Conservation (phyloP, 2,113 vertebrate species). For the Redunca redunca region DNA sequence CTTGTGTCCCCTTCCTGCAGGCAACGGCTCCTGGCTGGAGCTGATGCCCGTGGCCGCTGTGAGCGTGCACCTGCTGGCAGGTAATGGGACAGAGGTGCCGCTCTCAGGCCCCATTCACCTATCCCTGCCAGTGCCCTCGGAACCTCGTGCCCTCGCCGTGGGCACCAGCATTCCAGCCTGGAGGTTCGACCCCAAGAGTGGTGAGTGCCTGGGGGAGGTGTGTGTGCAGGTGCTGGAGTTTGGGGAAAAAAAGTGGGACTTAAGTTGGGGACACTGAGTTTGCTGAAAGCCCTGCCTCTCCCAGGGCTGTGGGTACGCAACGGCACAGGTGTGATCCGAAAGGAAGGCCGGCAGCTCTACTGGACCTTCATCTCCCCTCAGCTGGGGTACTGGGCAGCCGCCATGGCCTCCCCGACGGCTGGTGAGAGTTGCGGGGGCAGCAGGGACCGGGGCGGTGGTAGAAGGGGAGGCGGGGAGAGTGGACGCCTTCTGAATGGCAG, state of each 20-base stretch:
- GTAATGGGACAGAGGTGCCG: constrained; percentile 83
- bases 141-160: constrained; percentile 78
- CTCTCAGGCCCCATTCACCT: constrained; percentile 88
- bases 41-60: constrained; percentile 87
- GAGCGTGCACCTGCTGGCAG: constrained; percentile 88
- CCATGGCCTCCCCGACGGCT: constrained; percentile 88
- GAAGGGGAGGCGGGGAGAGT: background rate
- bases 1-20: constrained; percentile 45
- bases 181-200: constrained; percentile 89
- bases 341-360: constrained; percentile 87
- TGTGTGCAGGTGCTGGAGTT: background rate
- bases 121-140: constrained; percentile 87
- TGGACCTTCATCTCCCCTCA: constrained; percentile 90
- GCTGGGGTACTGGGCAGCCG: constrained; percentile 94
- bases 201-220: constrained; percentile 71
- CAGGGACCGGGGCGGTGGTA: fast-evolving
- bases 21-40: constrained; percentile 88
- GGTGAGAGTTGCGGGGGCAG: constrained; percentile 64
- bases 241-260: background rate
- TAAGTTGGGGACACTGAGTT: background rate
- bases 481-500: background rate
- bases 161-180: constrained; percentile 89
- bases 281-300: background rate
- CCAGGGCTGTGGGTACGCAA: constrained; percentile 91
- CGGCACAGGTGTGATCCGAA: constrained; percentile 90